A percentile compares a stretch with the other conserved stretches of the same genome.
Evolutionary conservation across 2,113 vertebrate genomes (phyloP).

Genomic region (Nematolebias whitei): DNA sequence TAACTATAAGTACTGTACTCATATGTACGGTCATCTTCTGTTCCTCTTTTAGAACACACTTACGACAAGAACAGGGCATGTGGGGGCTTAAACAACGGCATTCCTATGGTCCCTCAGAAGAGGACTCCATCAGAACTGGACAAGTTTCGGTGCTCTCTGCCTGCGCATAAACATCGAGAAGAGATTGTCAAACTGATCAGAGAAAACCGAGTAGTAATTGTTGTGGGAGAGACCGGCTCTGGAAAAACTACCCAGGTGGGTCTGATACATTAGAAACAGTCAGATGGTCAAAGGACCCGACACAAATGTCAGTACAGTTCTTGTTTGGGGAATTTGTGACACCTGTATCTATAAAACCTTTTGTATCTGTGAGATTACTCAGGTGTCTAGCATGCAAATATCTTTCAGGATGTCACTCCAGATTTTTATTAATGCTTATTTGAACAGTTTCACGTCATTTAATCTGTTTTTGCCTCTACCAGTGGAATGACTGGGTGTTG

Average conservation of each 20-base stretch:
- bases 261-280: background rate
- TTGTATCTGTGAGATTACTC: too few species aligned
- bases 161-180: slow-evolving; percentile 86
- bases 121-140: slow-evolving; percentile 88
- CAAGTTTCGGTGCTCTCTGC: slow-evolving; percentile 85
- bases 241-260: slow-evolving; percentile 97
- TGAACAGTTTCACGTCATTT: too few species aligned
- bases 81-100: slow-evolving; percentile 85
- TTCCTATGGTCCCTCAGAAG: slow-evolving; percentile 88
- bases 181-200: slow-evolving; percentile 90
- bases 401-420: too few species aligned
- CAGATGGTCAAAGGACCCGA: background rate
- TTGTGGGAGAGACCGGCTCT: slow-evolving; percentile 95
- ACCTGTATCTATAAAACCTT: too few species aligned
- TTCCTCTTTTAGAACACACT: slow-evolving; percentile 63
- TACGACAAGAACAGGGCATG: slow-evolving; percentile 84
- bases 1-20: too few species aligned
- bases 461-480: too few species aligned
- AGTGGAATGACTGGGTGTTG: too few species aligned
- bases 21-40: background rate
- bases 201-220: slow-evolving; percentile 87
- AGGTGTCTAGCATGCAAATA: too few species aligned
- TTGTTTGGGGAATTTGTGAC: background rate
- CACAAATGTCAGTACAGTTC: background rate
- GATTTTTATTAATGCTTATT: too few species aligned